Percentiles rank a stretch among this genome's conserved stretches.
phyloP scores from a whole-genome alignment of 2,888 invertebrate species.

The Carterocephalus palaemon region DNA sequence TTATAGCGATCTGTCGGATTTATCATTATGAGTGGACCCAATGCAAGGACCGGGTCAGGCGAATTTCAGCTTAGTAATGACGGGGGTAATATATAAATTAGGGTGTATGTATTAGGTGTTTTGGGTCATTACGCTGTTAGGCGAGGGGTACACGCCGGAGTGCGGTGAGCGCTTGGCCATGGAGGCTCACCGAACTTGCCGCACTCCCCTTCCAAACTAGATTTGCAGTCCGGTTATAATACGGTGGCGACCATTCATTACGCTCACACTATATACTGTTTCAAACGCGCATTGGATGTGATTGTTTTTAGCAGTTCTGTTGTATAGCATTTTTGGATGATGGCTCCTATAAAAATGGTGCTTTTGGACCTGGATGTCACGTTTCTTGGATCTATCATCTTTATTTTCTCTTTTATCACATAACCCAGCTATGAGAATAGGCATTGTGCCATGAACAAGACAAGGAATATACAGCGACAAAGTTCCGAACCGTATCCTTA shows the following conservation, averaged over 20 bases:
- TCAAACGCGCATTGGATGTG: slow-evolving; percentile 58
- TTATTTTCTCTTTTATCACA: no score
- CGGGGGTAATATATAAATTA: slow-evolving; percentile 32
- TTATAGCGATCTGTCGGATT: slow-evolving; percentile 69
- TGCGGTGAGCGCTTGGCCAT: slow-evolving; percentile 77
- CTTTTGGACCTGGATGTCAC: no score
- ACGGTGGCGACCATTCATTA: slow-evolving; percentile 69
- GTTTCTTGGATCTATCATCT: no score
- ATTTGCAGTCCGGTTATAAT: slow-evolving; percentile 76
- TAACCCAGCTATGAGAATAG: no score
- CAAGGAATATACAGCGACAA: no score
- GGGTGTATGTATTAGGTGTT: slow-evolving; percentile 28
- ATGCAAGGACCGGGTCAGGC: slow-evolving; percentile 20
- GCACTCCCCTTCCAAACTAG: slow-evolving; percentile 75
- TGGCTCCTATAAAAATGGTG: no score
- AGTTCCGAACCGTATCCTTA: no score
- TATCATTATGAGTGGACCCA: slow-evolving; percentile 33
- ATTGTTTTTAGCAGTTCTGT: slow-evolving; percentile 29
- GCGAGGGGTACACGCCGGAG: slow-evolving; percentile 63
- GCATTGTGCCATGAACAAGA: no score
- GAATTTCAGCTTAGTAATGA: slow-evolving; percentile 30
- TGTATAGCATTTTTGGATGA: slow-evolving; percentile 5
- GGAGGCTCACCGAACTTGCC: slow-evolving; percentile 77
- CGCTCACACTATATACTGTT: slow-evolving; percentile 66
- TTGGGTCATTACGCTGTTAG: slow-evolving; percentile 40